These are phyloP conservation scores for Silurus lanzhouensis DNA, from an alignment of 2,797 vertebrate species.

Conservation along the genomic window DNA sequence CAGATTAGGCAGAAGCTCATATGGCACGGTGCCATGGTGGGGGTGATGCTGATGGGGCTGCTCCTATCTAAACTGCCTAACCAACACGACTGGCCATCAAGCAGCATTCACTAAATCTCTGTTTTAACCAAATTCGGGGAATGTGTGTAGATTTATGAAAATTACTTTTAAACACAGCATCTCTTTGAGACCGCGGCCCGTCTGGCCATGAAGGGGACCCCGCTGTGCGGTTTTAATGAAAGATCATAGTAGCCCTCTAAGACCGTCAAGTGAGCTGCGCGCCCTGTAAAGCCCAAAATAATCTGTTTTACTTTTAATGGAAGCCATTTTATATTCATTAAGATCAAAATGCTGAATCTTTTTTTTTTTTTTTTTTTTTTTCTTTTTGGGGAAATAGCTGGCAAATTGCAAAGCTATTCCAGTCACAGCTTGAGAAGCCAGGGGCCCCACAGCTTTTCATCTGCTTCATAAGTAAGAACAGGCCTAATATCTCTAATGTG, in stretches of 20 bases:
- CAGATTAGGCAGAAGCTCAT: constrained; percentile 85
- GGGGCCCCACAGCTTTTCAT: constrained; percentile 89
- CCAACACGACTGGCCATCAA: constrained; percentile 28
- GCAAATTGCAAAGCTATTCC: constrained; percentile 99
- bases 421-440: constrained; percentile 95
- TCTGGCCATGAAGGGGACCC: constrained; percentile 86
- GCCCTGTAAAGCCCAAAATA: constrained; percentile 91
- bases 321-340: constrained; percentile 99
- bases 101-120: constrained; percentile 67
- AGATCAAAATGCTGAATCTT: constrained; percentile 97
- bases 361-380: constrained; percentile 28
- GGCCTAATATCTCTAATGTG: constrained; percentile 92
- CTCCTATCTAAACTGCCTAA: constrained; percentile 58
- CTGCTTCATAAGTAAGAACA: constrained; percentile 90
- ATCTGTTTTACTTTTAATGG: constrained; percentile 98
- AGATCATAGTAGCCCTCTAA: constrained; percentile 98
- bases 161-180: constrained; percentile 98
- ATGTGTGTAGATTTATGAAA: constrained; percentile 97
- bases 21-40: constrained; percentile 80
- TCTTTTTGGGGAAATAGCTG: constrained; percentile 66
- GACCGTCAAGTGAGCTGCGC: constrained; percentile 93
- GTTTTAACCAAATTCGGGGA: constrained; percentile 93
- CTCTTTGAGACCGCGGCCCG: constrained; percentile 86
- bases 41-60: constrained; percentile 72
- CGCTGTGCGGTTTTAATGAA: constrained; percentile 98